phyloP scores from a whole-genome alignment of 2,888 invertebrate genomes.

The Philonicus albiceps region DNA sequence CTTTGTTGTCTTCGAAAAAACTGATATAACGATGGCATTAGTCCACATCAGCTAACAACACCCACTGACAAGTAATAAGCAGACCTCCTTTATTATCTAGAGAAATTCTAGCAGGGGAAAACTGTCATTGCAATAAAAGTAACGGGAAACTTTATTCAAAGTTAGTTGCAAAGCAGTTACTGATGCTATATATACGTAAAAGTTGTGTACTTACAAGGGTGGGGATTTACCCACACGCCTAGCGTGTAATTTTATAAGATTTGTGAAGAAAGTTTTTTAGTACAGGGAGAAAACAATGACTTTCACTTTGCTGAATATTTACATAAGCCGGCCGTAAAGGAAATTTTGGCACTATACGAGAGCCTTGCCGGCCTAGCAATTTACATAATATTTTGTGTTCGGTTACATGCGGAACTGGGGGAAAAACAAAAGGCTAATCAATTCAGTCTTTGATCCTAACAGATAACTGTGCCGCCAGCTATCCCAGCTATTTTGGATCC shows the following conservation, averaged over 20 bases:
- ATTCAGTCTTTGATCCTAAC: background rate
- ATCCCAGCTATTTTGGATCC: background rate
- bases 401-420: background rate
- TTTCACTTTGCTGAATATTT: background rate
- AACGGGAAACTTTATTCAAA: background rate
- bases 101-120: background rate
- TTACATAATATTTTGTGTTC: background rate
- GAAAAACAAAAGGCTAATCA: background rate
- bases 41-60: background rate
- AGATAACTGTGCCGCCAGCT: background rate
- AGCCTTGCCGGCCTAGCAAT: background rate
- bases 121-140: background rate
- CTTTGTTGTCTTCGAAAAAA: background rate
- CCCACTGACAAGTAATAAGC: background rate
- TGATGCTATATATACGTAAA: background rate
- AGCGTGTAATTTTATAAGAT: background rate
- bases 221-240: background rate
- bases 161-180: background rate
- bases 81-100: background rate
- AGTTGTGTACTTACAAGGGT: background rate
- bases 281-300: background rate
- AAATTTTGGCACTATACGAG: background rate
- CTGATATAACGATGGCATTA: background rate
- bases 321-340: background rate
- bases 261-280: background rate